phyloP scores from a whole-genome alignment of 2,888 invertebrate genomes.

The Molorchus minor region DNA sequence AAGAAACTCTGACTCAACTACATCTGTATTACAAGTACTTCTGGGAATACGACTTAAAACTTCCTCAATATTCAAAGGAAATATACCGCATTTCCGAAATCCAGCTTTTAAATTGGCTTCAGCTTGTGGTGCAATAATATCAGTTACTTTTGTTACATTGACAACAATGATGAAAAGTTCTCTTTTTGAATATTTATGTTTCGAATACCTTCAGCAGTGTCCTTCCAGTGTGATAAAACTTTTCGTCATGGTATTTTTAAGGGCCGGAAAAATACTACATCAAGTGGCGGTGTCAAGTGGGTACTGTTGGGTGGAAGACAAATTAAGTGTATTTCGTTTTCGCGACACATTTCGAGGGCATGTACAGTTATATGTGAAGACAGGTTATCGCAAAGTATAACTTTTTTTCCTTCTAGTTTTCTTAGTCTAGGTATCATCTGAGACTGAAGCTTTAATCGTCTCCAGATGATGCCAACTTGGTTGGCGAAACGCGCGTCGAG shows the following conservation, averaged over 20 bases:
- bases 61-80: constrained; percentile 14
- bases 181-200: constrained; percentile 20
- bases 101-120: constrained; percentile 11
- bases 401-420: constrained; percentile 29
- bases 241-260: constrained; percentile 14
- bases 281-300: constrained; percentile 13
- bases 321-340: constrained; percentile 1
- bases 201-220: constrained; percentile 20
- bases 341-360: not conserved
- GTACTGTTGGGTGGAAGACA: constrained; percentile 1
- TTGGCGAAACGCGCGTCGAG: too few species aligned
- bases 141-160: too few species aligned
- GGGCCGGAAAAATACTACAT: constrained; percentile 16
- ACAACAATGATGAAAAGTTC: constrained; percentile 8
- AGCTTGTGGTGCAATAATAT: constrained; percentile 4
- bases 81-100: constrained; percentile 12
- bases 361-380: constrained; percentile 10
- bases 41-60: constrained; percentile 12
- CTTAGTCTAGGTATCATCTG: constrained; percentile 30
- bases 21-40: constrained; percentile 6
- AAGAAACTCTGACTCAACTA: constrained; percentile 9
- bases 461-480: too few species aligned
- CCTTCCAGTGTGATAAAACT: constrained; percentile 10
- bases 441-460: too few species aligned
- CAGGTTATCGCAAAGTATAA: constrained; percentile 20